Evolutionary conservation across 2,888 invertebrate species (phyloP).

Genomic region (Caenorhabditis sulstoni): DNA sequence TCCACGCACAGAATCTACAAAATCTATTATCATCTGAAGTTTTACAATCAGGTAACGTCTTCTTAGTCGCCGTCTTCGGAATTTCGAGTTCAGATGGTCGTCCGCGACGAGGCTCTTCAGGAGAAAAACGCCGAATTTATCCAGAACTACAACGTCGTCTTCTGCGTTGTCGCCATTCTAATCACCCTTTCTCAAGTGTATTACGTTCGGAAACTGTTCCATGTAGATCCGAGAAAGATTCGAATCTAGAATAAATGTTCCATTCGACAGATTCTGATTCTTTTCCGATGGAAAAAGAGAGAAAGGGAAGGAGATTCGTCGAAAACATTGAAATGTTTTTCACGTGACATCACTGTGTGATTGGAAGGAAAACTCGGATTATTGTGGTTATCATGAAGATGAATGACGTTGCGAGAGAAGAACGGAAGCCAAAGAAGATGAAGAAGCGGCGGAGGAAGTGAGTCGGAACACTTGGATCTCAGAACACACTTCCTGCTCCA

Average conservation of each 20-base stretch:
- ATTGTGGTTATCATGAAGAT: too few relatives aligned
- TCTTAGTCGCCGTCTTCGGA: background rate
- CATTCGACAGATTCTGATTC: too few relatives aligned
- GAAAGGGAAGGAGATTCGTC: too few relatives aligned
- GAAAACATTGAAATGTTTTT: too few relatives aligned
- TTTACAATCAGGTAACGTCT: slow-evolving; percentile 60
- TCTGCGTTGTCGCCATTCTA: slow-evolving; percentile 48
- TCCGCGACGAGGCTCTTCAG: slow-evolving; percentile 63
- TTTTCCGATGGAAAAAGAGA: too few relatives aligned
- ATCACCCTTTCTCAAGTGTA: slow-evolving; percentile 61
- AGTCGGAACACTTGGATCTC: too few relatives aligned
- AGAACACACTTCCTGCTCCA: too few relatives aligned
- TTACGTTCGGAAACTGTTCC: slow-evolving; percentile 51
- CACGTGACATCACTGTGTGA: too few relatives aligned
- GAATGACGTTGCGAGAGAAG: too few relatives aligned
- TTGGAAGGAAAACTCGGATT: too few relatives aligned
- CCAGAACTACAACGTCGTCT: slow-evolving; percentile 55
- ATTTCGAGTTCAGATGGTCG: slow-evolving; percentile 44
- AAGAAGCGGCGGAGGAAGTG: too few relatives aligned
- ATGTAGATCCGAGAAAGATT: slow-evolving; percentile 59
- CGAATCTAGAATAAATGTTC: slow-evolving; percentile 42
- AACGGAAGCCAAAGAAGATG: too few relatives aligned
- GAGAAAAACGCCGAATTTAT: slow-evolving; percentile 60
- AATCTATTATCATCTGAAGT: slow-evolving; percentile 67
- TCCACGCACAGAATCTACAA: slow-evolving; percentile 64